A percentile compares a stretch with the other conserved stretches of the same genome.
These are phyloP conservation scores for Drosophila orosa DNA, from an alignment of 1,140 invertebrate species.

Conservation along the genomic window DNA sequence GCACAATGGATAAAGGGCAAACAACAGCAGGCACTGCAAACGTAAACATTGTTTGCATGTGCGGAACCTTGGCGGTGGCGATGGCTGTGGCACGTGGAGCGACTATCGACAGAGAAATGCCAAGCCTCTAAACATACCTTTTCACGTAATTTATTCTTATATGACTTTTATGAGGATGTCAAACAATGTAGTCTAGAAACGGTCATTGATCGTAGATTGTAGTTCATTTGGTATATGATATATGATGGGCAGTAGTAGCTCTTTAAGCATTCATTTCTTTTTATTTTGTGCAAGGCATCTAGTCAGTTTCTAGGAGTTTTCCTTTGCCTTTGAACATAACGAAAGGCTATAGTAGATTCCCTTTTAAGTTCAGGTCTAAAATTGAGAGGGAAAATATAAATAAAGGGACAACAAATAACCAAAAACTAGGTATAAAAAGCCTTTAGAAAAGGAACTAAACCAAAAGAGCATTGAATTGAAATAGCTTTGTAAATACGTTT, in stretches of 20 bases:
- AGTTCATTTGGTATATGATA: background rate
- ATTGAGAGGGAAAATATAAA: background rate
- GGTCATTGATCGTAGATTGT: background rate
- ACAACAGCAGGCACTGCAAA: conserved; percentile 27
- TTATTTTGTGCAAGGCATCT: background rate
- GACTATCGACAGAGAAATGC: conserved; percentile 14
- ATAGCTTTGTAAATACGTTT: background rate
- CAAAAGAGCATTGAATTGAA: background rate
- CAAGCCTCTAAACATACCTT: background rate
- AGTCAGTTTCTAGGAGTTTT: background rate
- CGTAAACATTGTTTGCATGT: conserved; percentile 42
- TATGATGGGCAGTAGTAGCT: too few relatives aligned
- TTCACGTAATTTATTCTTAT: too few relatives aligned
- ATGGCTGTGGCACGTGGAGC: conserved; percentile 15
- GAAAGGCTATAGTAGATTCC: too few relatives aligned
- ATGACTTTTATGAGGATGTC: background rate
- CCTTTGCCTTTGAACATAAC: too few relatives aligned
- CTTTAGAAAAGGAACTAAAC: background rate
- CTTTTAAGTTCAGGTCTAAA: background rate
- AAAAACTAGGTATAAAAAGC: background rate
- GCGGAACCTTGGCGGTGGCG: conserved; percentile 13
- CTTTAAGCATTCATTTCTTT: background rate
- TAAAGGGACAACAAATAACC: background rate
- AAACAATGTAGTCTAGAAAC: background rate
- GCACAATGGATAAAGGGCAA: conserved; percentile 19